Evolutionary conservation across 2,797 vertebrate genomes (phyloP).

Genomic region (Chelidonichthys spinosus): DNA sequence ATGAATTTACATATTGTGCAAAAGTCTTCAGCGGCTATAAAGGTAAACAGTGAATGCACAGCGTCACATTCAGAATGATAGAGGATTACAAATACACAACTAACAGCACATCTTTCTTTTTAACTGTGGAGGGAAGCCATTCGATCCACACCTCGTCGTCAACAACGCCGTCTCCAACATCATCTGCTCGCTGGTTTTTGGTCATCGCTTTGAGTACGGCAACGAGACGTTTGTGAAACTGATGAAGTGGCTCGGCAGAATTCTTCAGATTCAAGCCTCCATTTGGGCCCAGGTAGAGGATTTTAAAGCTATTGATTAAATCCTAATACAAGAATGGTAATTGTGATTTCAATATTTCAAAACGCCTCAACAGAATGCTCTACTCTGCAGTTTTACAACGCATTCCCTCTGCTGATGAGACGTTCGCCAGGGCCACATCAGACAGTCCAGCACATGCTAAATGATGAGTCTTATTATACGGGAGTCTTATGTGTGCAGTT

Average conservation of each 20-base stretch:
- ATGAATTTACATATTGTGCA: conserved; percentile 4
- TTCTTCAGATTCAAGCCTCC: conserved; percentile 1
- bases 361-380: neutral
- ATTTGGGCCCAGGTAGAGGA: conserved; percentile 48
- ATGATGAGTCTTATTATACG: no score
- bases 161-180: conserved; percentile 77
- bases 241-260: fast-evolving
- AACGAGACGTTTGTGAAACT: conserved; percentile 39
- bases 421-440: conserved; percentile 75
- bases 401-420: conserved; percentile 77
- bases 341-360: neutral
- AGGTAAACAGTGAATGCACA: neutral
- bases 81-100: neutral
- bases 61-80: no score
- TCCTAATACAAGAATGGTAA: neutral
- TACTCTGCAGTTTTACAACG: conserved; percentile 50
- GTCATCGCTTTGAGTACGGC: conserved; percentile 78
- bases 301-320: neutral
- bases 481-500: no score
- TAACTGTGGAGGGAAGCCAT: conserved; percentile 72
- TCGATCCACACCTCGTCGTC: conserved; percentile 75
- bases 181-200: conserved; percentile 83
- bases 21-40: neutral
- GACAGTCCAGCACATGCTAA: conserved; percentile 22
- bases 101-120: neutral